Conservation (phyloP, 2,797 vertebrate species). For the Lutjanus campechanus region DNA sequence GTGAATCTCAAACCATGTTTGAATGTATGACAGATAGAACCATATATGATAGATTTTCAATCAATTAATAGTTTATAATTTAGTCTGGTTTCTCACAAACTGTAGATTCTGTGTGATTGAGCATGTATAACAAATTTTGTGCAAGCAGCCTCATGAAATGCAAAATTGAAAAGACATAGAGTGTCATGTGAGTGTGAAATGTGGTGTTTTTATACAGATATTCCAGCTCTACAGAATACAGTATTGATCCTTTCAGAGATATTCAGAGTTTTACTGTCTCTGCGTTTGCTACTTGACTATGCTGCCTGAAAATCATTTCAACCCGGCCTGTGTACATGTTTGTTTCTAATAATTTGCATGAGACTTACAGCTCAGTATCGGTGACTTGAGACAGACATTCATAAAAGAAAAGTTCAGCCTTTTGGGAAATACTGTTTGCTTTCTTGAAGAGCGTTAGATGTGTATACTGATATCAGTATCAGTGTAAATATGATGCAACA, state of each 20-base stretch:
- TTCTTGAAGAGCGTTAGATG: not conserved
- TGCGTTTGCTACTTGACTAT: not conserved
- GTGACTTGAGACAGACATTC: conserved; percentile 5
- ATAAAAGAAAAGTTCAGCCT: conserved; percentile 4
- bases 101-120: conserved; percentile 2
- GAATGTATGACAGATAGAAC: not conserved
- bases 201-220: conserved; percentile 21
- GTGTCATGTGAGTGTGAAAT: conserved; percentile 18
- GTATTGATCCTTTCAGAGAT: conserved; percentile 13
- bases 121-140: not conserved
- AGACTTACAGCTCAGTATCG: conserved; percentile 13
- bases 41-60: not conserved
- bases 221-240: conserved; percentile 7
- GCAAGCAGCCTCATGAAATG: conserved; percentile 4
- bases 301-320: not conserved
- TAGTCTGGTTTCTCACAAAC: not conserved
- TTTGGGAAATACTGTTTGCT: not conserved
- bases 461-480: not conserved
- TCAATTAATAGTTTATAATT: not conserved
- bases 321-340: not conserved
- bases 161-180: not conserved
- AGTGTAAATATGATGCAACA: not conserved
- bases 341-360: conserved; percentile 31
- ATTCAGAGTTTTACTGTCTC: not conserved
- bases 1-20: not conserved